Evolutionary conservation across 2,113 vertebrate species (phyloP).

Genomic region (Martes martes): DNA sequence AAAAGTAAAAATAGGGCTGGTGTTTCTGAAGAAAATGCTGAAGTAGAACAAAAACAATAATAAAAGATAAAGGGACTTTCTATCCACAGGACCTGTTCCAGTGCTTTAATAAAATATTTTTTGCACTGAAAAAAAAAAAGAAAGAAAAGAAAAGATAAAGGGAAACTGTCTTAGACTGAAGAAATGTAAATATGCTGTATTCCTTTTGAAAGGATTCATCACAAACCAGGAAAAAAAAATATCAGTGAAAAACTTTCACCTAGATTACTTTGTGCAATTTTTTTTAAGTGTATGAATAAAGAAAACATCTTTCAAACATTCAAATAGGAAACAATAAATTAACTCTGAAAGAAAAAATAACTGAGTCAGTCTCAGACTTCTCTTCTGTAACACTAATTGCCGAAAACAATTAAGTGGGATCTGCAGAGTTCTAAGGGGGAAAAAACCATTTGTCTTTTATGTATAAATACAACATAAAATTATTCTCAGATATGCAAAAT

Average conservation of each 20-base stretch:
- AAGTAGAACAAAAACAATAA: not conserved
- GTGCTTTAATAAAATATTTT: not conserved
- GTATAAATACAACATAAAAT: conserved; percentile 5
- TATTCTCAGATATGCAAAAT: not conserved
- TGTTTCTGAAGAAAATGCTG: conserved; percentile 37
- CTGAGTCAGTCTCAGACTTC: not conserved
- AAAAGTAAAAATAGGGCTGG: not conserved
- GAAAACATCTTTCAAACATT: conserved; percentile 8
- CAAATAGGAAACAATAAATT: conserved; percentile 34
- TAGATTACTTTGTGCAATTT: conserved; percentile 37
- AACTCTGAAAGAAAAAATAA: conserved; percentile 17
- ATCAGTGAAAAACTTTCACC: conserved; percentile 27
- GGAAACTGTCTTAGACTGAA: not conserved
- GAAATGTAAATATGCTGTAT: not conserved
- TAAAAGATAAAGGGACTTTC: not conserved
- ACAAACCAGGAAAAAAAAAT: not conserved
- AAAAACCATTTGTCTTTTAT: not conserved
- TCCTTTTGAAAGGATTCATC: conserved; percentile 21
- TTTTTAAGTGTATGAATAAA: conserved; percentile 14
- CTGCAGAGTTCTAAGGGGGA: not conserved
- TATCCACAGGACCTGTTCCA: not conserved
- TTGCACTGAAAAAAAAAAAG: not conserved
- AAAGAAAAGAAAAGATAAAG: not conserved
- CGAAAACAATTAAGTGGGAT: conserved; percentile 12
- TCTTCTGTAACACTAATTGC: not conserved